Base-by-base conservation (phyloP, 92 coral and sea anemone genomes). In the Zoanthus gigantus region DNA sequence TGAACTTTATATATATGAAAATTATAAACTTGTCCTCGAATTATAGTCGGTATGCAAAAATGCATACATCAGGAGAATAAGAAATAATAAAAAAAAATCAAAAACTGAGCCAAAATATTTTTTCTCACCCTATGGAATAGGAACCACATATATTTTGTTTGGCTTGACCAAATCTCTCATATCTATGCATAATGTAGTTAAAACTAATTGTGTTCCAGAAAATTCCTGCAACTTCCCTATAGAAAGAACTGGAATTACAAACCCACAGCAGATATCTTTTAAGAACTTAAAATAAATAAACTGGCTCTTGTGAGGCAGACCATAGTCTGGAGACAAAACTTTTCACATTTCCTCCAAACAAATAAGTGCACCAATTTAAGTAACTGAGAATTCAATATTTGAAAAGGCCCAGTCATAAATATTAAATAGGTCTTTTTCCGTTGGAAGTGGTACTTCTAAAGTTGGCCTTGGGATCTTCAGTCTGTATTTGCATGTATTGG, bases 401-500 rank as follows among this genome's bases (percentile, higher is more conserved):
- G 61, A 77, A 53, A 87, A 77, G 72, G 78, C 90, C 71, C 82
- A 45, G 58, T 87, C 78, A 76, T 87, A 87, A 47, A 76, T 53
- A 61, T 78, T 73, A 72, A 72, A 87, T 34, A 77, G 90, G 31
- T 77, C 66, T 77, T 63, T 30, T 56, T 87, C 83, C 32, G 85
- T 47, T 65, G 90, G 90, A 72, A 77, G 67, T 77, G 57, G 84
- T 76, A 77, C 73, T 53, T 69, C 61, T 31, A 52, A 63, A 54
- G 86, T 69, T 69, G 86, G 77, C 63, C 76, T 71, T 58, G 86
- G 82, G 15, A 88, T 75, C 71, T 77, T 71, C 68, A 88, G 76
- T 29, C 37, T 71, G 80, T 88, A 79, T 29, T 53, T 71, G 79
- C 82, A 88, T 45, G 90, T 88, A 88, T 88, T 78, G 77, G 90